Evolutionary conservation across 1,140 invertebrate species (phyloP), one percentile per base, ranked within the genome.

Genomic region (Polypedilum pembai): DNA sequence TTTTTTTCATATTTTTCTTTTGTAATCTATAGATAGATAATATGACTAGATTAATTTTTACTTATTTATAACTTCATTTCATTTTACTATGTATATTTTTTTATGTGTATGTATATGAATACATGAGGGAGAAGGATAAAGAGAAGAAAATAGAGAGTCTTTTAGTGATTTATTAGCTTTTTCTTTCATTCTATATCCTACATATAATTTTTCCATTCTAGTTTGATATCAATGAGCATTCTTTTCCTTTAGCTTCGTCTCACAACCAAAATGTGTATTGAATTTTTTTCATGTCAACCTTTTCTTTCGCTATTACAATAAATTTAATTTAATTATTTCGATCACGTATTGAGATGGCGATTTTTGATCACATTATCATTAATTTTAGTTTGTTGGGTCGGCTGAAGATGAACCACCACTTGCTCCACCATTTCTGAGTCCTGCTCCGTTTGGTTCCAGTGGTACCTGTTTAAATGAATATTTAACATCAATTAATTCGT

Each of bases 381-480:
- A 56, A 12, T n/a, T 56, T 56, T 56, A 56, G n/a, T 56, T 56
- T 56, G 45, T n/a, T 56, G 45, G 8, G 3, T 56, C 45, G 45
- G n/a, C 45, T 12, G 24, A 33, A 5, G 24, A 33, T 33, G 24
- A 33, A n/a, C n/a, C n/a, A n/a, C n/a, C n/a, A 5, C 24, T 33
- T 33, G 45, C 15, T 56, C 88, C 87, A 74, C 89, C 89, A 78
- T 90, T 90, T 74, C 88, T 82, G 73, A 91, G 83, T 4, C 90
- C 90, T 20, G 88, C 88, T 82, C 24, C 24, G 5, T 90, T 91
- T 41, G 87, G 84, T 80, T 91, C 89, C 0, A 89, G 88, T n/a
- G 89, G 89, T 41, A 90, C 87, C 78, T 87, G 83, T n/a, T 56
- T 66, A 75, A 45, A 74, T 21, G 45, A 73, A 73, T 33, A 75